Base-by-base conservation (phyloP, 2,888 invertebrate genomes). In the Ormia ochracea region DNA sequence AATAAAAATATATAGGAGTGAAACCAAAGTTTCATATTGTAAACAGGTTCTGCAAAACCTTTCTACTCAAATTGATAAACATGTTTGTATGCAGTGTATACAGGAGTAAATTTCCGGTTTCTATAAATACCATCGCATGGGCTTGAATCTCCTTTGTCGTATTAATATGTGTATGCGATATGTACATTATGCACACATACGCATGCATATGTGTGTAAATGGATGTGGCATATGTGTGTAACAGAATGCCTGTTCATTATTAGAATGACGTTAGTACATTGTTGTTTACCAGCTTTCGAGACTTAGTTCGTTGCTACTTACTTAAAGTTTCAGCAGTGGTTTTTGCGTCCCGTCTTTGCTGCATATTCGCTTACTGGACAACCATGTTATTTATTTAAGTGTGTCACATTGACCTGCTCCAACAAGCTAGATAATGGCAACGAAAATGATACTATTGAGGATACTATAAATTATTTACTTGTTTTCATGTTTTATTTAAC, bases 401-500 rank as follows among this genome's bases (percentile, higher is more conserved):
- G 76, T 80, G 80, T 80, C 80, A 76, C 80, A 76, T 76, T 80
- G 80, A 80, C 80, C 80, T 80, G 80, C 80, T 80, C 72, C 63
- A 80, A 63, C 80, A 80, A 80, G 76, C 72, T 63, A 76, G 63
- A 80, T 76, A 80, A 66, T 50, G 50, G 43, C 31, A 54, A 72
- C 54, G 48, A 38, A 36, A 19, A 33, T 38, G 17, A 12, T 23
- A 33, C 14, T 21, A 38, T 41, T 56, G 48, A 75, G 52, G 36
- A 59, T 28, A 36, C 36, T 17, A 45, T 23, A 21, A 69, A 52
- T 61, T 59, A 59, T 63, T 56, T 63, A 58, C 41, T 48, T 58
- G 48, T 17, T 65, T 65, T 56, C n/a, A 65, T 48, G 19, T 14
- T 56, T 54, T 12, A 56, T 19, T 41, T 41, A 33, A 21, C 23